Conservation (phyloP, 2,113 vertebrate genomes). For the Malaclemys terrapin region DNA sequence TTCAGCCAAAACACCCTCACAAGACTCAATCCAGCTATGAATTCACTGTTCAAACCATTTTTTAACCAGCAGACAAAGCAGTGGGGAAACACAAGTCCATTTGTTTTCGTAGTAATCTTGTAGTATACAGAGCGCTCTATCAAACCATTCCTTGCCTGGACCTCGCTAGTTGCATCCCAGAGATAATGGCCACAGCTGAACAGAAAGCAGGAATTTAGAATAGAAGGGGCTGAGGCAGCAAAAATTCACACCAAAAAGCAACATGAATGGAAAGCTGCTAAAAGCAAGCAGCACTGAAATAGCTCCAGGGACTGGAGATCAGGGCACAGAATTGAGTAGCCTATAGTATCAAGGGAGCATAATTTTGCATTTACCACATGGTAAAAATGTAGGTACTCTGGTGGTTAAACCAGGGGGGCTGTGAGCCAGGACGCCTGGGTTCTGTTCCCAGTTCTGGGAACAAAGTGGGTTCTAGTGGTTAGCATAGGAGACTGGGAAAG, state of each 20-base stretch:
- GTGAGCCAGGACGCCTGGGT: not conserved
- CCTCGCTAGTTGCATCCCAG: not conserved
- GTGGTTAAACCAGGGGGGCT: not conserved
- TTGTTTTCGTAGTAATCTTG: not conserved
- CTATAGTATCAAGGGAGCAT: not conserved
- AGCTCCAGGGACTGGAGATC: not conserved
- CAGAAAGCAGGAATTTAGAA: not conserved
- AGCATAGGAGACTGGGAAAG: not conserved
- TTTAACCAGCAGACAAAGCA: not conserved
- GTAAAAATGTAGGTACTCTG: not conserved
- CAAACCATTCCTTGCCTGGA: not conserved
- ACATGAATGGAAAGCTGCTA: too few relatives aligned
- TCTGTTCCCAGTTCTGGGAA: not conserved
- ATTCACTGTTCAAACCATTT: not conserved
- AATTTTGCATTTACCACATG: not conserved
- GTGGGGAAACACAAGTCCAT: not conserved
- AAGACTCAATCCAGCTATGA: not conserved
- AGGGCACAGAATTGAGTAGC: not conserved
- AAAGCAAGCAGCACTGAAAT: not conserved
- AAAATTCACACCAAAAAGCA: not conserved
- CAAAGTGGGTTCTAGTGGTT: not conserved
- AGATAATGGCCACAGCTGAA: not conserved
- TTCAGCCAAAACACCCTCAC: not conserved
- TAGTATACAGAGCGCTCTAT: not conserved
- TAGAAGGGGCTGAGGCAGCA: not conserved